Evolutionary conservation across 2,113 vertebrate genomes (phyloP).

Genomic region (Connochaetes taurinus): DNA sequence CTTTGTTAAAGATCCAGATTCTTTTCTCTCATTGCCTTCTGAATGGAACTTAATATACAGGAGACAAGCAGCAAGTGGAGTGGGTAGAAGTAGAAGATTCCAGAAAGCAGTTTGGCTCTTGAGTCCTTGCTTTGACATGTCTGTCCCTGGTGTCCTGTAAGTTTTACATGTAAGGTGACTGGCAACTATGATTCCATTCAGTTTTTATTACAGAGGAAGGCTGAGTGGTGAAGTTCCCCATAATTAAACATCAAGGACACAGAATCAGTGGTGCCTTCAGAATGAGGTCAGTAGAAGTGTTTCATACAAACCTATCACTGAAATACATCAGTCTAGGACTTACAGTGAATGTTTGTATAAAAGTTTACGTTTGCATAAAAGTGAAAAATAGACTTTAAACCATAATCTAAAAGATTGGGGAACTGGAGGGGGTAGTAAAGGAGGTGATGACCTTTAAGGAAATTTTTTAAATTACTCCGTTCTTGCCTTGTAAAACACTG

Average conservation of each 20-base stretch:
- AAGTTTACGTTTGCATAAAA: not conserved
- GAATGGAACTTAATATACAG: not conserved
- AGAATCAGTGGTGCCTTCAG: constrained; percentile 10
- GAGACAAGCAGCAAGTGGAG: not conserved
- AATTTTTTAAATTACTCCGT: constrained; percentile 25
- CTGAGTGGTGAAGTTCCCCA: not conserved
- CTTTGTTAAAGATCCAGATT: not conserved
- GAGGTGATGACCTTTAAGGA: not conserved
- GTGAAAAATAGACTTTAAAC: not conserved
- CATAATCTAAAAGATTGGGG: not conserved
- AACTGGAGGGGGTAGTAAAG: not conserved
- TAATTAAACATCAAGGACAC: not conserved
- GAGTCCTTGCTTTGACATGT: not conserved
- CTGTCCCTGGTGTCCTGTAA: not conserved
- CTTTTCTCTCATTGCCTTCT: not conserved
- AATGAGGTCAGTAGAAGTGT: not conserved
- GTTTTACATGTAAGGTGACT: not conserved
- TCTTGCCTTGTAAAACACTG: not conserved
- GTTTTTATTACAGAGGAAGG: constrained; percentile 8
- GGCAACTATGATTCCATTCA: not conserved
- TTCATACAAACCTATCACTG: not conserved
- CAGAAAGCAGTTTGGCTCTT: not conserved
- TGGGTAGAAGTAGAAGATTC: not conserved
- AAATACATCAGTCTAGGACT: not conserved
- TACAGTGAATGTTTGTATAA: not conserved